phyloP scores from a whole-genome alignment of 2,113 vertebrate species.

The Carettochelys insculpta region DNA sequence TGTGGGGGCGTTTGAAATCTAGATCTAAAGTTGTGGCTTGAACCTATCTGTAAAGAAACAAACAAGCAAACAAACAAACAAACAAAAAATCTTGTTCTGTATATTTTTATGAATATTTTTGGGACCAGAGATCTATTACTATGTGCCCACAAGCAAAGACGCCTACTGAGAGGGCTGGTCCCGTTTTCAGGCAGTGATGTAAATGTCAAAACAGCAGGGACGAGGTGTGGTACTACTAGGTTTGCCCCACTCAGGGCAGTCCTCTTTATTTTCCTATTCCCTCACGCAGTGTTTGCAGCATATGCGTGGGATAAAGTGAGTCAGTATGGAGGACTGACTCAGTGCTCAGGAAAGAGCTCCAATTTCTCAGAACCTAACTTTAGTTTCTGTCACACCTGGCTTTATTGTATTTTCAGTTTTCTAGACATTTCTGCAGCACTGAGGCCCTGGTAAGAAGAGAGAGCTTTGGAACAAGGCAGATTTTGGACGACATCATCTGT shows the following conservation, averaged over 20 bases:
- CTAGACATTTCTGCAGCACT: not conserved
- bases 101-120: not conserved
- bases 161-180: not conserved
- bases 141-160: not conserved
- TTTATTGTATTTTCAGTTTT: not conserved
- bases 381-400: not conserved
- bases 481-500: not conserved
- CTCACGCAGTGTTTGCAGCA: rapidly evolving
- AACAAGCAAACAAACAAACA: too few species aligned
- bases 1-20: not conserved
- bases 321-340: conserved; percentile 54
- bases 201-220: not conserved
- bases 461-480: not conserved
- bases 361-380: conserved; percentile 44
- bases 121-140: not conserved
- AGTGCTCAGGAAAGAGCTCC: conserved; percentile 24
- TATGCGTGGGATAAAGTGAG: not conserved
- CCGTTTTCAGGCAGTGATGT: not conserved
- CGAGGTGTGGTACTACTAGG: not conserved
- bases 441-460: not conserved
- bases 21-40: rapidly evolving
- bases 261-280: not conserved
- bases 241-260: conserved; percentile 16
- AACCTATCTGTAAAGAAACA: not conserved
- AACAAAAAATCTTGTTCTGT: not conserved